Evolutionary conservation across 1,140 invertebrate genomes (phyloP), one percentile per base, ranked within the genome.

Genomic region (Neoseiulus cucumeris): DNA sequence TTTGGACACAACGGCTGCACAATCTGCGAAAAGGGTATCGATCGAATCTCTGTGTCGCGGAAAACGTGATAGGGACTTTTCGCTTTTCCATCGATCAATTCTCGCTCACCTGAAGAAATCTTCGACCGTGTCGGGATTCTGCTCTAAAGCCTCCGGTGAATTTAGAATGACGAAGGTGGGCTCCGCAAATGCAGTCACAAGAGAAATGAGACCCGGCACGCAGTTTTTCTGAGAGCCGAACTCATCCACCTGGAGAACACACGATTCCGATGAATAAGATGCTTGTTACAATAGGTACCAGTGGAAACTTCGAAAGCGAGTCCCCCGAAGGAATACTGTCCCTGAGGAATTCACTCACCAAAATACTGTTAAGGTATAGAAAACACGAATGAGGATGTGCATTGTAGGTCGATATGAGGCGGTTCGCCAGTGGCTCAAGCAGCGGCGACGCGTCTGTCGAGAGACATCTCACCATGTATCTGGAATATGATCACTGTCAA

Each of bases 111-210:
- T 25, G 33, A 59, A 59, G 22, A 59, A 25, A 20, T 59, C 51
- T 59, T 59, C 51, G 14, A 59, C 33, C 14, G 51, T 59, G 33
- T 59, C 51, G 9, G 51, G 51, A 25, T 59, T 59, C 22, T 59
- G 51, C 9, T 59, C 51, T 6, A 59, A 33, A 20, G 51, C 51
- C 33, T 59, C 51, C 1, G 51, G 25, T 59, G 51, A 59, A 20
- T 59, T 59, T 12, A 59, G 51, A 17, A 33, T 59, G 25, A 17
- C 25, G 51, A 59, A 59, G 6, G 51, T 59, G 51, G 51, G 25
- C 2, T 59, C 51, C 22, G 51, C 51, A 17, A 59, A 33, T 25
- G 51, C 22, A 25, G 14, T 59, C 4, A 59, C 51, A 17, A 59
- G 33, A 25, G 51, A 59, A 59, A 59, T 59, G 25, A 59, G 33